These are phyloP conservation scores for Propithecus coquereli DNA, from an alignment of 2,113 vertebrate genomes.

Conservation along the genomic window DNA sequence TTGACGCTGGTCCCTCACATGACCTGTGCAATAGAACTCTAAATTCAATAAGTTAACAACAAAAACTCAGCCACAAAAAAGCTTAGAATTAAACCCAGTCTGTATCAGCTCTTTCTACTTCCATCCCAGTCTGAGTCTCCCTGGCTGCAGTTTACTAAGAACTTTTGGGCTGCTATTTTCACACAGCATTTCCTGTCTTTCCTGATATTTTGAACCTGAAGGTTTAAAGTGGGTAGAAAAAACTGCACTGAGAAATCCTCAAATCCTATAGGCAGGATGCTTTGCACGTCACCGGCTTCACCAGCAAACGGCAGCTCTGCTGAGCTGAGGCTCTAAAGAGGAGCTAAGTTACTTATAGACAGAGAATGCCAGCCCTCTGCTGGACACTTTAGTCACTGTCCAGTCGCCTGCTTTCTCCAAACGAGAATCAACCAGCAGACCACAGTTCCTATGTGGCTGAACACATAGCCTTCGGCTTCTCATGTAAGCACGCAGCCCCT, in stretches of 20 bases:
- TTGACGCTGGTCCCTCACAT: slow-evolving; percentile 39
- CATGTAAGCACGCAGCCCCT: not conserved
- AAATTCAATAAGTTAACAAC: slow-evolving; percentile 37
- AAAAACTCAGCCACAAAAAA: slow-evolving; percentile 30
- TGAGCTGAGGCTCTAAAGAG: slow-evolving; percentile 28
- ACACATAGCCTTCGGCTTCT: not conserved
- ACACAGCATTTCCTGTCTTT: slow-evolving; percentile 62
- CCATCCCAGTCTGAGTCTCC: not conserved
- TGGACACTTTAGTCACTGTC: slow-evolving; percentile 77
- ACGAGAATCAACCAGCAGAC: not conserved
- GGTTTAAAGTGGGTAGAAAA: slow-evolving; percentile 78
- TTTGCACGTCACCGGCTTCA: slow-evolving; percentile 73
- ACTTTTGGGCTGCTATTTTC: slow-evolving; percentile 71
- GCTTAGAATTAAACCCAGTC: slow-evolving; percentile 28
- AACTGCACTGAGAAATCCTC: slow-evolving; percentile 71
- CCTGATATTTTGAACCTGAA: slow-evolving; percentile 62
- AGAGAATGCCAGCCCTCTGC: slow-evolving; percentile 84
- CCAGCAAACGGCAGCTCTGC: slow-evolving; percentile 57
- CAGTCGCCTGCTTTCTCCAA: not conserved
- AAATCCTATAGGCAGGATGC: slow-evolving; percentile 80
- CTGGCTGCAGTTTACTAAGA: slow-evolving; percentile 53
- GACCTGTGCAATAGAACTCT: slow-evolving; percentile 34
- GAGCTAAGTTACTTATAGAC: slow-evolving; percentile 58
- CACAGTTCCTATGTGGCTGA: not conserved
- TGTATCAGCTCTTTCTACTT: slow-evolving; percentile 6